These are phyloP conservation scores for Serinus canaria DNA, from an alignment of 2,113 vertebrate genomes.

Conservation along the genomic window DNA sequence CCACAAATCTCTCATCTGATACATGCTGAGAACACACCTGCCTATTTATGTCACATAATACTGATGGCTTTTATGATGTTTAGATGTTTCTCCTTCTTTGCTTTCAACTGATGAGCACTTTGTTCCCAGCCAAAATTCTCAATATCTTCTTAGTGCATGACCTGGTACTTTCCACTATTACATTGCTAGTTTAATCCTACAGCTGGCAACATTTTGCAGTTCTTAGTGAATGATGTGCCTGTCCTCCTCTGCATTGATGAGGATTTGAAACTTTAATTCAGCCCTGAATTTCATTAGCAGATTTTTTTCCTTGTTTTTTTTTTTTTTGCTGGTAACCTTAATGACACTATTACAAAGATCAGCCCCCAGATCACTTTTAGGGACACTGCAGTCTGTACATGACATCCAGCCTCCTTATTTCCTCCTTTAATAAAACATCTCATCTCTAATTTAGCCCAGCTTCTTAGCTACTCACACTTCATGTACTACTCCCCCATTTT, in stretches of 20 bases:
- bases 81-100: constrained; percentile 11
- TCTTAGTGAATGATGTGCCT: background rate
- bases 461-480: background rate
- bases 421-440: background rate
- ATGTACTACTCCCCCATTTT: background rate
- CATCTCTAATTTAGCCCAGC: background rate
- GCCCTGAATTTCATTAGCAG: background rate
- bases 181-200: background rate
- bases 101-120: constrained; percentile 1
- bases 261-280: background rate
- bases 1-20: constrained; percentile 32
- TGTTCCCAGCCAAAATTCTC: background rate
- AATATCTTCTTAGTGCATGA: background rate
- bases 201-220: background rate
- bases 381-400: background rate
- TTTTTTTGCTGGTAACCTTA: background rate
- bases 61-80: background rate
- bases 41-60: background rate
- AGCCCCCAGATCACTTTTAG: background rate
- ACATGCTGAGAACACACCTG: background rate
- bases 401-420: background rate
- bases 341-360: background rate
- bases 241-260: background rate
- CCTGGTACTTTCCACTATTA: background rate
- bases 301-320: background rate